These are phyloP conservation scores for Myiagra hebetior DNA, from an alignment of 2,113 vertebrate genomes.

Conservation along the genomic window DNA sequence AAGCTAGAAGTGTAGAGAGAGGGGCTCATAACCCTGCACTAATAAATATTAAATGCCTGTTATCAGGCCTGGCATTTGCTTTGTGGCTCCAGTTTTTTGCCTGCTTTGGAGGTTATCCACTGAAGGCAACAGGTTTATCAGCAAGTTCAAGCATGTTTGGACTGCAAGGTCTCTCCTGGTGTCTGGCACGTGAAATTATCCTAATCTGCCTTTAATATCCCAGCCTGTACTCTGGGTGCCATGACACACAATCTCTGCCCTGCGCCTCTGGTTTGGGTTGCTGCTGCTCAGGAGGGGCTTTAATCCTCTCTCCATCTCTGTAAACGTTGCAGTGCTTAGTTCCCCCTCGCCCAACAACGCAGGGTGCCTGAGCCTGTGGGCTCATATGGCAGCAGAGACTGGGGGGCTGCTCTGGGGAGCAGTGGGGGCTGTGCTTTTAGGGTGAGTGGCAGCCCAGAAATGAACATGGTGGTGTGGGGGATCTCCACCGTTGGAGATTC, in stretches of 20 bases:
- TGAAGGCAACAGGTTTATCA: slow-evolving; percentile 48
- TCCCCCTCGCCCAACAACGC: background rate
- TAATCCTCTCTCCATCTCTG: background rate
- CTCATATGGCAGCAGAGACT: background rate
- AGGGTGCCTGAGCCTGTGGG: background rate
- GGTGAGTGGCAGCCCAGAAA: background rate
- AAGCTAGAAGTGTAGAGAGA: background rate
- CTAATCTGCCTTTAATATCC: slow-evolving; percentile 18
- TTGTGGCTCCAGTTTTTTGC: background rate
- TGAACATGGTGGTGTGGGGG: background rate
- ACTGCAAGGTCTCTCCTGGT: slow-evolving; percentile 24
- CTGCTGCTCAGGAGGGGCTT: background rate
- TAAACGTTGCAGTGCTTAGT: background rate
- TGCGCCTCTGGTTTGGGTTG: slow-evolving; percentile 16
- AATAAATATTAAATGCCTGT: slow-evolving; percentile 46
- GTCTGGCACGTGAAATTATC: slow-evolving; percentile 31
- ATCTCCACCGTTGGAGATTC: background rate
- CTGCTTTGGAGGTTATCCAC: slow-evolving; percentile 33
- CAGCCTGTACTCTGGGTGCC: background rate
- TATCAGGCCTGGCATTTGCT: slow-evolving; percentile 32
- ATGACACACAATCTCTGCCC: background rate
- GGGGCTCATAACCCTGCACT: slow-evolving; percentile 9
- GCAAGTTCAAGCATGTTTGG: slow-evolving; percentile 61
- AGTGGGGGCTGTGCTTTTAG: background rate
- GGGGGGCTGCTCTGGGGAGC: background rate